A percentile compares a stretch with the other conserved stretches of the same genome.
These are phyloP conservation scores for Halisarca cf. caerulea DNA, from an alignment of 37 sponge, comb jelly and placozoan genomes.

Conservation along the genomic window DNA sequence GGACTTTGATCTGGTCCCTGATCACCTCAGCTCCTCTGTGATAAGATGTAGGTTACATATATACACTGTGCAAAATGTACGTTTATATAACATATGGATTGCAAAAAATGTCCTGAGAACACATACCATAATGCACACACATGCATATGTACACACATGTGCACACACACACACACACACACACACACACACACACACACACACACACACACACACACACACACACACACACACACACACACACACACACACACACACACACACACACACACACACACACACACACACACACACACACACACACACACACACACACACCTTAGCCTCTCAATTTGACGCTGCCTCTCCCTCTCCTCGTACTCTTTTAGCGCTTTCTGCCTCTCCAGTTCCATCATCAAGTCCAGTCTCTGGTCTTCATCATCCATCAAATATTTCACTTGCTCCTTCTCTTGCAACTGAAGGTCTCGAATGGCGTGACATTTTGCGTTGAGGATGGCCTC, in stretches of 20 bases:
- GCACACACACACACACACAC: not conserved
- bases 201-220: constrained; percentile 19
- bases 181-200: constrained; percentile 4
- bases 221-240: constrained; percentile 16
- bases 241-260: constrained; percentile 12
- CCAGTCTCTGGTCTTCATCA: constrained; percentile 86
- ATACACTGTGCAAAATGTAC: not conserved
- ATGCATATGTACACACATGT: not conserved
- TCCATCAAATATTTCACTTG: constrained; percentile 65
- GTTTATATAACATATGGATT: no score
- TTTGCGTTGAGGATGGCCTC: constrained; percentile 97
- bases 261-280: constrained; percentile 21
- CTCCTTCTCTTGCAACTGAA: constrained; percentile 92
- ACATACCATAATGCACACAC: not conserved
- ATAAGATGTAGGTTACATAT: not conserved
- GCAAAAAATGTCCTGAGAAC: no score
- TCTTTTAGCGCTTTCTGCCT: constrained; percentile 77
- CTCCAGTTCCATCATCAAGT: constrained; percentile 96
- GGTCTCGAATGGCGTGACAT: constrained; percentile 97
- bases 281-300: constrained; percentile 24
- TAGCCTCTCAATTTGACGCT: constrained; percentile 57
- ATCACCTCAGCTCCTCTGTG: constrained; percentile 85
- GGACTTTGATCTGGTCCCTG: constrained; percentile 83
- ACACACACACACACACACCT: constrained; percentile 39
- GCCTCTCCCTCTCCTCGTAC: constrained; percentile 69